Conservation (phyloP, 2,888 invertebrate species). For the Gortyna flavago region DNA sequence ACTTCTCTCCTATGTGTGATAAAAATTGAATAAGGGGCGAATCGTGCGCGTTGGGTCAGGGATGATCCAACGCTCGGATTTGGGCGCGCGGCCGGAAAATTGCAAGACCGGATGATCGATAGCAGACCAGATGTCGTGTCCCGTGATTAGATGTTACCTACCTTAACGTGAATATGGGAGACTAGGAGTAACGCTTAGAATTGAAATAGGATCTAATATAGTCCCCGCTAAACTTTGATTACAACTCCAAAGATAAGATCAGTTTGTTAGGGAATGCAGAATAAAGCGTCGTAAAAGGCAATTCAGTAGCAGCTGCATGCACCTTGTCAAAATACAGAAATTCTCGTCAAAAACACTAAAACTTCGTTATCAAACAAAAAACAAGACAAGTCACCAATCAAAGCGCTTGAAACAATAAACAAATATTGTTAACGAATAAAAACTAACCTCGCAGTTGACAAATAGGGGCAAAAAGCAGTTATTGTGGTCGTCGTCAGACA, state of each 20-base stretch:
- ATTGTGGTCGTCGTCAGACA: constrained; percentile 65
- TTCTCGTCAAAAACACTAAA: constrained; percentile 16
- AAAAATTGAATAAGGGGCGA: constrained; percentile 66
- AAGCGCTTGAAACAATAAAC: constrained; percentile 55
- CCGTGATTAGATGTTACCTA: constrained; percentile 72
- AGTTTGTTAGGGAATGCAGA: not conserved
- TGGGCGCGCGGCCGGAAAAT: constrained; percentile 77
- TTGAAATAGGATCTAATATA: not conserved
- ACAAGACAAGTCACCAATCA: constrained; percentile 47
- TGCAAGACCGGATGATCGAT: constrained; percentile 81
- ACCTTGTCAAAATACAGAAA: constrained; percentile 3
- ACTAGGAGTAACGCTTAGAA: not conserved
- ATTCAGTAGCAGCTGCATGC: constrained; percentile 15
- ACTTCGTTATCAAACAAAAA: constrained; percentile 48
- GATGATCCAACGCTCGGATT: constrained; percentile 80
- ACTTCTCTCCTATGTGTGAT: constrained; percentile 48
- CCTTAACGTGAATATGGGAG: constrained; percentile 13
- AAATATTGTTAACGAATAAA: constrained; percentile 59
- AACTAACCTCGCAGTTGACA: constrained; percentile 57
- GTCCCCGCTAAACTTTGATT: not conserved
- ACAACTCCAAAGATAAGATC: not conserved
- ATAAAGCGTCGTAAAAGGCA: not conserved
- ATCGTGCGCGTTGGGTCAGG: constrained; percentile 75
- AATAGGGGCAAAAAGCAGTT: constrained; percentile 65
- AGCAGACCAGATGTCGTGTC: constrained; percentile 77